Conservation (phyloP, 2,113 vertebrate genomes). For the Zapus hudsonius region DNA sequence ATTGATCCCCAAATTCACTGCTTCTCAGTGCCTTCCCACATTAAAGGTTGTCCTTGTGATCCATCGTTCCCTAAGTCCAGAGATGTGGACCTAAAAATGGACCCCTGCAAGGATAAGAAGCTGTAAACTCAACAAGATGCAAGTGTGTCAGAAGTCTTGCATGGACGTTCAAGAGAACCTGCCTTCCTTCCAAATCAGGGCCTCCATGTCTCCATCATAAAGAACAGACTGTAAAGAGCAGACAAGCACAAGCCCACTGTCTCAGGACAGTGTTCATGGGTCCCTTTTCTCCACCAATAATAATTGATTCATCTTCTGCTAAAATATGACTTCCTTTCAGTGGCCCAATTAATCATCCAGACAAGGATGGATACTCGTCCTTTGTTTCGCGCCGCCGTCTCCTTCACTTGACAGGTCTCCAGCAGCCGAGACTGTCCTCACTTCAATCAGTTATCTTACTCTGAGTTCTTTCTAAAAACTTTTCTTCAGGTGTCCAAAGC, state of each 20-base stretch:
- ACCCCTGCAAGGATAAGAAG: background rate
- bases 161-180: background rate
- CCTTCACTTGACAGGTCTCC: background rate
- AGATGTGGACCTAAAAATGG: background rate
- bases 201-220: background rate
- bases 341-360: background rate
- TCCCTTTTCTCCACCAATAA: background rate
- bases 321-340: background rate
- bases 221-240: background rate
- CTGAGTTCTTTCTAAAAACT: background rate
- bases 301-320: background rate
- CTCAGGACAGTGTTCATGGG: background rate
- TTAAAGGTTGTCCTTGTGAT: background rate
- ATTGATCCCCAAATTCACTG: background rate
- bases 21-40: background rate
- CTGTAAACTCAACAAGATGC: background rate
- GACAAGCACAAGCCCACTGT: background rate
- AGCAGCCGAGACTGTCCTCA: constrained; percentile 1
- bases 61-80: background rate
- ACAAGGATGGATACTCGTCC: background rate
- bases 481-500: background rate
- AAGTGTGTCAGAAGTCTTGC: background rate
- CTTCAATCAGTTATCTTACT: background rate
- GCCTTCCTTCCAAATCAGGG: background rate
- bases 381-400: background rate